phyloP scores from a whole-genome alignment of 1,140 invertebrate genomes.

The Eumeta japonica region DNA sequence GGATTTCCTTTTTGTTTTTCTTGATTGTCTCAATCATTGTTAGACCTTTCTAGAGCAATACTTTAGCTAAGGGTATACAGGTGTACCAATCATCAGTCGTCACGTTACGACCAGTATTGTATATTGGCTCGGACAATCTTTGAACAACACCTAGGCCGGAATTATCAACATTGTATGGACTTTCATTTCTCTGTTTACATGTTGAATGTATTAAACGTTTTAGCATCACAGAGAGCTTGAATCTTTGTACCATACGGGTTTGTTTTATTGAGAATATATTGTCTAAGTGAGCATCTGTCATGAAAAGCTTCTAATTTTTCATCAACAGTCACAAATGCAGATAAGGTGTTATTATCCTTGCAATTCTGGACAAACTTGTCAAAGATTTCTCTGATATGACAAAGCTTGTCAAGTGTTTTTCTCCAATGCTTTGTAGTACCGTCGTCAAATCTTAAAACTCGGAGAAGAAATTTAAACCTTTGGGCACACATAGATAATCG shows the following conservation, averaged over 20 bases:
- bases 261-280: not conserved
- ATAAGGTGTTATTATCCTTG: not conserved
- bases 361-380: not conserved
- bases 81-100: conserved; percentile 1
- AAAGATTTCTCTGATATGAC: not conserved
- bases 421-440: not conserved
- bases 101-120: conserved; percentile 1
- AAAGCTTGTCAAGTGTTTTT: not conserved
- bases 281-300: not conserved
- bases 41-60: no score
- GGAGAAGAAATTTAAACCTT: not conserved
- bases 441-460: not conserved
- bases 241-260: not conserved
- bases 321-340: not conserved
- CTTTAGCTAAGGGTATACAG: not conserved
- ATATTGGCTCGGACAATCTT: not conserved
- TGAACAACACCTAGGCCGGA: not conserved
- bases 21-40: no score
- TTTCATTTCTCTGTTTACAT: not conserved
- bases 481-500: not conserved
- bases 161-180: not conserved
- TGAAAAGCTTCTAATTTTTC: no score
- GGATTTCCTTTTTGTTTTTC: conserved; percentile 1
- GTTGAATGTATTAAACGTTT: not conserved
- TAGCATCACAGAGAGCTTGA: no score